phyloP scores from a whole-genome alignment of 2,888 invertebrate genomes.

The Diarsia dahlii region DNA sequence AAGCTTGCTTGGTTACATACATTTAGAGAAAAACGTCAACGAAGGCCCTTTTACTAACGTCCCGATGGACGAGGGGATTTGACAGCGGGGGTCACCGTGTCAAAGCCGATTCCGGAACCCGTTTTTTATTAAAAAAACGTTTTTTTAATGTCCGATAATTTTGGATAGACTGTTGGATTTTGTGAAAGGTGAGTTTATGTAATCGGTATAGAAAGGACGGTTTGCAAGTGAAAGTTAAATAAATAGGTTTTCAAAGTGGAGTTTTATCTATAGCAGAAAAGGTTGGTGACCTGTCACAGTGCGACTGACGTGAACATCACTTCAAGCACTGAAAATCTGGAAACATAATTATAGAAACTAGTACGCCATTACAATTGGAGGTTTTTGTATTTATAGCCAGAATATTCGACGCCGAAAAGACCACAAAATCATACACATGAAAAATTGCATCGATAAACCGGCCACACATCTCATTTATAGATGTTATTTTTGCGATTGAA shows the following conservation, averaged over 20 bases:
- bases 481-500: conserved; percentile 49
- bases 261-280: neutral
- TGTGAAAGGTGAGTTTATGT: neutral
- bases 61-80: conserved; percentile 67
- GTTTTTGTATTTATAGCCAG: neutral
- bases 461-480: conserved; percentile 6
- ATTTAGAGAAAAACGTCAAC: conserved; percentile 66
- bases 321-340: neutral
- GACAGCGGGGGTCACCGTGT: conserved; percentile 69
- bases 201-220: neutral
- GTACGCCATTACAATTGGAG: neutral
- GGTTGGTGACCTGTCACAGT: neutral
- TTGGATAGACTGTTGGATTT: conserved; percentile 1
- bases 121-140: conserved; percentile 41
- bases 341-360: neutral
- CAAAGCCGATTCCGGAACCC: conserved; percentile 62
- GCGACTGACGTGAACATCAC: neutral
- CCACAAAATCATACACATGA: neutral
- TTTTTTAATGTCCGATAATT: conserved; percentile 33
- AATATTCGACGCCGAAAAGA: neutral
- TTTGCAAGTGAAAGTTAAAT: neutral
- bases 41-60: conserved; percentile 57
- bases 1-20: conserved; percentile 60
- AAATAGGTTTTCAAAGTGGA: neutral
- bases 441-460: conserved; percentile 32